Percentiles rank a stretch among this genome's conserved stretches.
phyloP scores from a whole-genome alignment of 2,113 vertebrate species.

The Antechinus stuartii region DNA sequence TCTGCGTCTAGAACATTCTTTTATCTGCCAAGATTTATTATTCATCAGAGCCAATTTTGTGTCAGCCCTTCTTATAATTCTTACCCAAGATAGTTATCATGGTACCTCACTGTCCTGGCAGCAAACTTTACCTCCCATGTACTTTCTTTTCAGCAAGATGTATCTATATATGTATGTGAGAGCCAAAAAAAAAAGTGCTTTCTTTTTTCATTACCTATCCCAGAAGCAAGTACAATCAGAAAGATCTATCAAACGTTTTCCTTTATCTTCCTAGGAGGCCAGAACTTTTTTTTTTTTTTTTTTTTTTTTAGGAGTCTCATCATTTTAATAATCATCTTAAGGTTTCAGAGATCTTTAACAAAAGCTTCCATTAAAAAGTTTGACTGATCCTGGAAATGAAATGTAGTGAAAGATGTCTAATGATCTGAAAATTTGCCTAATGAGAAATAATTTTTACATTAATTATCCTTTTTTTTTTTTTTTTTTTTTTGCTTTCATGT shows the following conservation, averaged over 20 bases:
- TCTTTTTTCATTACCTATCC: background rate
- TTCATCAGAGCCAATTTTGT: background rate
- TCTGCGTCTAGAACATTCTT: background rate
- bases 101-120: slow-evolving; percentile 52
- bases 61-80: background rate
- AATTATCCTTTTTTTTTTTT: slow-evolving; percentile 24
- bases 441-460: slow-evolving; percentile 12
- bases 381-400: background rate
- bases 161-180: background rate
- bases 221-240: background rate
- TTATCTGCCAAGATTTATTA: background rate
- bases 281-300: background rate
- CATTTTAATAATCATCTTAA: slow-evolving; percentile 28
- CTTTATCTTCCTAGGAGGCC: slow-evolving; percentile 33
- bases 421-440: background rate
- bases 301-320: background rate
- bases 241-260: slow-evolving; percentile 1
- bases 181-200: background rate
- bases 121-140: slow-evolving; percentile 9
- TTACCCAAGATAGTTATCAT: slow-evolving; percentile 56
- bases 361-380: background rate
- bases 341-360: background rate
- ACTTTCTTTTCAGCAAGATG: slow-evolving; percentile 5
- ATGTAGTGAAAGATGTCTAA: background rate
- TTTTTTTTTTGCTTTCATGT: slow-evolving; percentile 24